A percentile compares a stretch with the other conserved stretches of the same genome.
Conservation (phyloP, 2,888 invertebrate species). For the Leptothorax acervorum region DNA sequence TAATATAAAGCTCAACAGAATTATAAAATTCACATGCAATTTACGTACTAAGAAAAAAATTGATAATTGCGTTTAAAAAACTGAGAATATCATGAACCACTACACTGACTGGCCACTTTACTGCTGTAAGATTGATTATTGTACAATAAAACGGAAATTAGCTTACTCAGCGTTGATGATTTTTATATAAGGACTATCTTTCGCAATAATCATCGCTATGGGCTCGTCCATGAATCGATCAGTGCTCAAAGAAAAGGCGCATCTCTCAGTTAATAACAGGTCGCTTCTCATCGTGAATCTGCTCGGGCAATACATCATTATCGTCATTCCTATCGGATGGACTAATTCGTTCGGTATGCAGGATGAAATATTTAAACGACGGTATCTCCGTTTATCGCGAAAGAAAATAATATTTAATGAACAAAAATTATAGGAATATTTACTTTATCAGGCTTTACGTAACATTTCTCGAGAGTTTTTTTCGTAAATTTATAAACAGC, state of each 20-base stretch:
- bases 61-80: background rate
- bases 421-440: background rate
- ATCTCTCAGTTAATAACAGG: conserved; percentile 88
- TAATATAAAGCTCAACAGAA: background rate
- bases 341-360: conserved; percentile 13
- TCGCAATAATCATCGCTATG: conserved; percentile 91
- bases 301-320: conserved; percentile 13
- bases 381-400: background rate
- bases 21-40: background rate
- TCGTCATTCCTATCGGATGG: background rate
- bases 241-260: conserved; percentile 91
- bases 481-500: background rate
- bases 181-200: conserved; percentile 91
- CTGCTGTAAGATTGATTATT: background rate
- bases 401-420: background rate
- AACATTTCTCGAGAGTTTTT: background rate
- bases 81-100: background rate
- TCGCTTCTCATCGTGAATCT: conserved; percentile 86
- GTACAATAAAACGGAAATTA: conserved; percentile 5
- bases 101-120: background rate
- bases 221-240: conserved; percentile 94
- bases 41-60: background rate
- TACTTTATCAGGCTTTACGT: background rate
- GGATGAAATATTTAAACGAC: conserved; percentile 7
- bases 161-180: conserved; percentile 93